Base-by-base conservation (phyloP, 2,888 invertebrate species). In the Zeuzera pyrina region DNA sequence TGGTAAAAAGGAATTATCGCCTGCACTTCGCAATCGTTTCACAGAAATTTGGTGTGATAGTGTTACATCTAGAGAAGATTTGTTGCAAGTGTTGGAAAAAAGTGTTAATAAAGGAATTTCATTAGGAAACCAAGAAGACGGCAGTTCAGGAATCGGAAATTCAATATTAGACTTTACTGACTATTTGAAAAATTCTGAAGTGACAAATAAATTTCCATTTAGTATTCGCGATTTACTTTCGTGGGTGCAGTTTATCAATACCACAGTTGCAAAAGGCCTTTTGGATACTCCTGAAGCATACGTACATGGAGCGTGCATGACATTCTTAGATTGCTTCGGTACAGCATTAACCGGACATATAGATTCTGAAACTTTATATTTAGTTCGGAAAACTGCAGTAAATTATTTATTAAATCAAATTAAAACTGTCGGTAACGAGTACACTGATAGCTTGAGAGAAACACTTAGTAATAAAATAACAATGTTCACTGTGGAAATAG, bases 21-120 rank as follows among this genome's bases (percentile, higher is more conserved):
- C 98, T 0, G 98, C 99, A 0, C 76, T 99, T 30, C 86, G 99
- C 30, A 99, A 99, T 83, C 89, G 99, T 29, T 97, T 99, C 53
- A 98, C 99, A 0, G 99, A 99, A 83, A 95, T 99, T 58, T 99
- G 98, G 98, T 98, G 98, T 57, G 93, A 92, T 34, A 87, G 89
- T 30, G 91, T 91, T 6, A 87, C 88, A 10, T 85, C 88, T 13
- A 79, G 87, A 31, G 83, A 88, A 8, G 98, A 98, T 70, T 81
- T 97, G 23, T 72, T 90, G 8, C 78, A 86, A 32, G 97, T 98
- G 35, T 88, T 96, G 15, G 89, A 91, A 52, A 92, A 92, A 53
- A 96, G 95, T 63, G 79, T 96, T 23, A 64, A 61, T 30, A 57
- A 66, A 32, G 86, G 86, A 1, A 76, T 89, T 22, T 77, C 81